Percentiles rank a stretch among this genome's conserved stretches.
These are phyloP conservation scores for Chorisops tibialis DNA, from an alignment of 2,888 invertebrate species.

Conservation along the genomic window DNA sequence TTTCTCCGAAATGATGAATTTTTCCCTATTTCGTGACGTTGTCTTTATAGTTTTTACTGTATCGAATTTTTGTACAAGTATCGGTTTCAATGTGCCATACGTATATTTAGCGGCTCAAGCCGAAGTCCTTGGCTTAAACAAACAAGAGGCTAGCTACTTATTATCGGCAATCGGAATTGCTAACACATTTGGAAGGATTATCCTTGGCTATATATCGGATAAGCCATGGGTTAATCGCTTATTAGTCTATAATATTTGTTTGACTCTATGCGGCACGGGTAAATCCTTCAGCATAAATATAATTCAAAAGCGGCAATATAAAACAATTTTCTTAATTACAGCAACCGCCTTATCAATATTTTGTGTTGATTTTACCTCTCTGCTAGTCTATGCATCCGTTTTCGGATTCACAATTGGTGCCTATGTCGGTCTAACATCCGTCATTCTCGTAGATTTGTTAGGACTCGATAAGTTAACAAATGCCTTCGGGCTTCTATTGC, in stretches of 20 bases:
- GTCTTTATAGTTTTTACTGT: constrained; percentile 85
- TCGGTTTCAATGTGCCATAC: constrained; percentile 93
- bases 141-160: constrained; percentile 64
- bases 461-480: constrained; percentile 93
- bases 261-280: constrained; percentile 85
- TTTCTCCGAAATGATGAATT: constrained; percentile 78
- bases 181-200: constrained; percentile 84
- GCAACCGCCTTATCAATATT: constrained; percentile 78
- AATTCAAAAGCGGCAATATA: constrained; percentile 10
- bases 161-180: constrained; percentile 80
- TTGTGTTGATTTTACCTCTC: constrained; percentile 67
- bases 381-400: constrained; percentile 72
- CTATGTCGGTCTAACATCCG: constrained; percentile 94
- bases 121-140: constrained; percentile 57
- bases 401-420: constrained; percentile 93
- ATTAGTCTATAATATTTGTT: constrained; percentile 81
- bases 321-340: constrained; percentile 48
- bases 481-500: constrained; percentile 85
- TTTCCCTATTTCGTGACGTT: constrained; percentile 77
- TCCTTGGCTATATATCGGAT: constrained; percentile 83
- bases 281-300: constrained; percentile 51
- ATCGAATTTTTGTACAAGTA: constrained; percentile 84
- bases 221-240: constrained; percentile 89
- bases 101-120: constrained; percentile 79
- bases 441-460: constrained; percentile 88